A percentile compares a stretch with the other conserved stretches of the same genome.
These are phyloP conservation scores for Yponomeuta evonymella DNA, from an alignment of 2,888 invertebrate species.

Conservation along the genomic window DNA sequence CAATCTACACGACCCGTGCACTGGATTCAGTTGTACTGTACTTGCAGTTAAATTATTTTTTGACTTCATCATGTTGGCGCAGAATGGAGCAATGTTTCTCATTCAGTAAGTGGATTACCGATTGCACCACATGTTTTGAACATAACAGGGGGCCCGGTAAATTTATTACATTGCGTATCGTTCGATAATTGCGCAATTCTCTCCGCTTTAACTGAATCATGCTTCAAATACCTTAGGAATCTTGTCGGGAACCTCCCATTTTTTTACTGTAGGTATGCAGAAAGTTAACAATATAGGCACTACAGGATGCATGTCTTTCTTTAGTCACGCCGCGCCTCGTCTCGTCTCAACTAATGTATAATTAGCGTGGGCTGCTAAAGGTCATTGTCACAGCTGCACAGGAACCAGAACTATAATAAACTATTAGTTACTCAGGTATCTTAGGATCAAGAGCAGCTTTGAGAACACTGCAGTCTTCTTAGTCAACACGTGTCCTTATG, in stretches of 20 bases:
- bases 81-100: background rate
- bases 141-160: constrained; percentile 43
- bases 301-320: constrained; percentile 54
- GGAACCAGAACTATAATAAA: constrained; percentile 45
- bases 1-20: too few species aligned
- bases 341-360: constrained; percentile 57
- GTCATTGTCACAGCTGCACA: constrained; percentile 65
- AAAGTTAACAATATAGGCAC: constrained; percentile 17
- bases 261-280: constrained; percentile 14
- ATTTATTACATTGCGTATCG: constrained; percentile 48
- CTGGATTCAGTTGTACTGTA: too few species aligned
- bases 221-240: background rate
- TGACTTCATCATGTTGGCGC: background rate
- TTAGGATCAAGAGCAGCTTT: background rate
- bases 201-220: constrained; percentile 29
- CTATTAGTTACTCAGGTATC: background rate
- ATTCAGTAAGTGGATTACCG: constrained; percentile 43
- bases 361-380: constrained; percentile 73
- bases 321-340: constrained; percentile 25
- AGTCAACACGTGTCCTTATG: too few species aligned
- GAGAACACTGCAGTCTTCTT: too few species aligned
- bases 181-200: constrained; percentile 55
- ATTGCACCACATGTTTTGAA: constrained; percentile 53
- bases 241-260: background rate
- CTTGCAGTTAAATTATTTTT: background rate